Percentiles rank a stretch among this genome's conserved stretches.
Conservation (phyloP, 1,140 invertebrate genomes). For the Drosophila lacteicornis region DNA sequence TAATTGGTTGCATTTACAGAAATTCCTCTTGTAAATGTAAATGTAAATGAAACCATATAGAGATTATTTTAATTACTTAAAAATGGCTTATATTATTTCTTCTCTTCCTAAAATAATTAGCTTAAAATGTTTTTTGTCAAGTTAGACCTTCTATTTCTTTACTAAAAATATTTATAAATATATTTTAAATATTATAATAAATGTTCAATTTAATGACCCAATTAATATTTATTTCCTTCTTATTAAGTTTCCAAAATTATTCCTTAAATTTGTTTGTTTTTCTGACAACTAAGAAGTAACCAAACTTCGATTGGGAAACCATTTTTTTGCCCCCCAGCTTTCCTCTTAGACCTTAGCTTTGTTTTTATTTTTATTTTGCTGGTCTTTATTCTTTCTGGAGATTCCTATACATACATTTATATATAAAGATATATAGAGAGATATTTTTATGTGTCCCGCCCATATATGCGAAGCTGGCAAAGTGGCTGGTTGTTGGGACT, state of each 20-base stretch:
- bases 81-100: too few relatives aligned
- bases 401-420: conserved; percentile 22
- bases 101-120: too few relatives aligned
- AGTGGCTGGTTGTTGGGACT: conserved; percentile 41
- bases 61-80: too few relatives aligned
- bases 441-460: conserved; percentile 26
- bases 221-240: too few relatives aligned
- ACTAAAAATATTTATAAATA: too few relatives aligned
- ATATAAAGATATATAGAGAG: conserved; percentile 2
- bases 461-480: conserved; percentile 46
- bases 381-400: background rate
- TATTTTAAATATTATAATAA: too few relatives aligned
- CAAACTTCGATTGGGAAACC: background rate
- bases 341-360: background rate
- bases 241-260: too few relatives aligned
- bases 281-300: background rate
- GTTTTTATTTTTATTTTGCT: background rate
- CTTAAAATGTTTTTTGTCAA: too few relatives aligned
- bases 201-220: background rate
- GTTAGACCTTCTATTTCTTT: too few relatives aligned
- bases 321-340: background rate
- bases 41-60: too few relatives aligned
- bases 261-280: background rate
- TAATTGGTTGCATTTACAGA: too few relatives aligned
- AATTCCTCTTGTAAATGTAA: too few relatives aligned